Conservation (phyloP, 2,113 vertebrate genomes). For the Morone saxatilis region DNA sequence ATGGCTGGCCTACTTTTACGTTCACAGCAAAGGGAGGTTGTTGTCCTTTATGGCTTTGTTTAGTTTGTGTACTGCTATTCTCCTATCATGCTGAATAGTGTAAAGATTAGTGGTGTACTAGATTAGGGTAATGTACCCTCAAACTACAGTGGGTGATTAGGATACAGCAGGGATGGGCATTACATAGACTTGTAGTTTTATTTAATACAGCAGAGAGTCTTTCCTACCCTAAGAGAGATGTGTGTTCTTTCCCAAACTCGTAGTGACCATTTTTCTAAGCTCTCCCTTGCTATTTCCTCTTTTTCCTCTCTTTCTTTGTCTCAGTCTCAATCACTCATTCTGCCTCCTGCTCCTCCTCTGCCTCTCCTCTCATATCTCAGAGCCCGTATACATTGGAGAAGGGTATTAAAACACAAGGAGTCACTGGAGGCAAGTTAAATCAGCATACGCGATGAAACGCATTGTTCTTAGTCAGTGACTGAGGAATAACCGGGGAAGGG, state of each 20-base stretch:
- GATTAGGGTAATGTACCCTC: slow-evolving; percentile 44
- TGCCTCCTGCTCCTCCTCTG: background rate
- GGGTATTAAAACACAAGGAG: slow-evolving; percentile 29
- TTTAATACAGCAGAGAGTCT: background rate
- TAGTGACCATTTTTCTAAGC: background rate
- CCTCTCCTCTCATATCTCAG: slow-evolving; percentile 19
- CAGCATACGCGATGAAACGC: slow-evolving; percentile 17
- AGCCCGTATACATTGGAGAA: background rate
- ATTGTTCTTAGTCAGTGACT: slow-evolving; percentile 34
- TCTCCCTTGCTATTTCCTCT: background rate
- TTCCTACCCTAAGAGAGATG: background rate
- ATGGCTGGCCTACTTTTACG: slow-evolving; percentile 64
- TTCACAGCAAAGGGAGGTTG: slow-evolving; percentile 38
- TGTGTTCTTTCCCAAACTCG: background rate
- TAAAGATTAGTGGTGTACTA: slow-evolving; percentile 57
- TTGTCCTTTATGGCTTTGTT: slow-evolving; percentile 54
- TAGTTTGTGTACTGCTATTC: slow-evolving; percentile 23
- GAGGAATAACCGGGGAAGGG: slow-evolving; percentile 27
- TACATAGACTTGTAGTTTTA: background rate
- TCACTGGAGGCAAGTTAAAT: slow-evolving; percentile 48
- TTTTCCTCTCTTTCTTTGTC: background rate
- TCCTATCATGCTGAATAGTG: slow-evolving; percentile 17
- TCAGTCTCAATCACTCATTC: slow-evolving; percentile 21
- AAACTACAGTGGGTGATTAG: slow-evolving; percentile 42
- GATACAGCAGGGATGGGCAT: slow-evolving; percentile 24